Percentiles rank a stretch among this genome's conserved stretches.
phyloP scores from a whole-genome alignment of 1,140 invertebrate genomes.

The Heterodera carotae region DNA sequence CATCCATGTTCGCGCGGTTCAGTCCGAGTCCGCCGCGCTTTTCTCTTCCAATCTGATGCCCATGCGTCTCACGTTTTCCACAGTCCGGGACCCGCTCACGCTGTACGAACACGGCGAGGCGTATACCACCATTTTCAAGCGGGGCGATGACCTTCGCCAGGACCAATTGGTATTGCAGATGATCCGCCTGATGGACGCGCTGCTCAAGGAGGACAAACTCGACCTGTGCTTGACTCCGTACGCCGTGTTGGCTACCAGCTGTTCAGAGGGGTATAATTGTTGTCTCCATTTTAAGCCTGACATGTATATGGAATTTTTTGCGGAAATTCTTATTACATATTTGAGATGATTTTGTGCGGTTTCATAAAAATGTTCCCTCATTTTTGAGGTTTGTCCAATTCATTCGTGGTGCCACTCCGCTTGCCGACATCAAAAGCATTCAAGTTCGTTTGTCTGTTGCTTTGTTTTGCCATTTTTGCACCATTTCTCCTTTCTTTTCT shows the following conservation, averaged over 20 bases:
- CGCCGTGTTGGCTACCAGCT: conserved; percentile 86
- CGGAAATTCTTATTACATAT: no score
- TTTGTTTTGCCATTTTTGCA: conserved; percentile 13
- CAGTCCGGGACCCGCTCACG: conserved; percentile 63
- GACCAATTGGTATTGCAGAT: conserved; percentile 95
- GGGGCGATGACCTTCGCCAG: conserved; percentile 90
- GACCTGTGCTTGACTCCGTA: conserved; percentile 94
- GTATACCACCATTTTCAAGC: conserved; percentile 88
- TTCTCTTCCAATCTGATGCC: conserved; percentile 98
- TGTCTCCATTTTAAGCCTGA: no score
- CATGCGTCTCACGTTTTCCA: conserved; percentile 87
- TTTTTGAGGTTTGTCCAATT: conserved; percentile 80
- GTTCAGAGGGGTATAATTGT: conserved; percentile 81
- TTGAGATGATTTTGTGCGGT: no score
- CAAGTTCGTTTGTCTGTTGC: conserved; percentile 36
- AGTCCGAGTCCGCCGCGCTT: conserved; percentile 81
- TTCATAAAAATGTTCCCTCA: background rate
- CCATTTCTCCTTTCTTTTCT: conserved; percentile 18
- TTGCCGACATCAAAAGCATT: conserved; percentile 56
- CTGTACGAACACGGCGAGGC: conserved; percentile 52
- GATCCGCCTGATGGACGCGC: conserved; percentile 92
- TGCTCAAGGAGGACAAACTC: conserved; percentile 86
- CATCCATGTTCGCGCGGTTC: conserved; percentile 83
- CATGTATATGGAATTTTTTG: no score
- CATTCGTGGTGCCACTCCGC: conserved; percentile 76